Conservation (phyloP, 1,140 invertebrate genomes). For the Aethina tumida region DNA sequence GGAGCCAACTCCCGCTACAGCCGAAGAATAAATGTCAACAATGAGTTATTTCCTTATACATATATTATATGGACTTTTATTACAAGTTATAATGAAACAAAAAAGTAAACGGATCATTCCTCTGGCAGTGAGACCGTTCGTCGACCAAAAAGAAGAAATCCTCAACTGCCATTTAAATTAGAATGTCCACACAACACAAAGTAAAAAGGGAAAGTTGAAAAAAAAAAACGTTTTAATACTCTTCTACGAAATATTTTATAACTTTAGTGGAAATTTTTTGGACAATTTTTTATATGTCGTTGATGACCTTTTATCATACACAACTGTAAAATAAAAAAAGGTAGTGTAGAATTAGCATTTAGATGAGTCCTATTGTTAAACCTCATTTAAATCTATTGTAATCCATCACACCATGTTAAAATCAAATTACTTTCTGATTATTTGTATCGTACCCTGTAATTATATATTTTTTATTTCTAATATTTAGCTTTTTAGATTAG, state of each 20-base stretch:
- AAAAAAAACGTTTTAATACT: constrained; percentile 27
- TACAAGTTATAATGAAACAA: constrained; percentile 16
- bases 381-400: too few species aligned
- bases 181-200: too few species aligned
- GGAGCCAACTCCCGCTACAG: constrained; percentile 21
- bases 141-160: constrained; percentile 24
- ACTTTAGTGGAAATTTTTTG: constrained; percentile 27
- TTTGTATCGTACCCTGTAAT: too few species aligned
- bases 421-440: too few species aligned
- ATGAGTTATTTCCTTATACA: constrained; percentile 19
- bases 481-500: constrained; percentile 16
- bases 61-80: constrained; percentile 20
- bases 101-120: constrained; percentile 25
- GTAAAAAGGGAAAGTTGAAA: too few species aligned
- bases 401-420: too few species aligned
- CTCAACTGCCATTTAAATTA: constrained; percentile 26
- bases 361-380: too few species aligned
- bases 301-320: too few species aligned
- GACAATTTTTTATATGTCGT: constrained; percentile 30
- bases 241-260: constrained; percentile 26
- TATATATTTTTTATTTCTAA: constrained; percentile 14
- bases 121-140: constrained; percentile 23
- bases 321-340: constrained; percentile 30
- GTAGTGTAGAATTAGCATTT: constrained; percentile 23
- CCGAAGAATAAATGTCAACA: constrained; percentile 26